These are phyloP conservation scores for Petroica traversi DNA, from an alignment of 2,113 vertebrate species.

Conservation along the genomic window DNA sequence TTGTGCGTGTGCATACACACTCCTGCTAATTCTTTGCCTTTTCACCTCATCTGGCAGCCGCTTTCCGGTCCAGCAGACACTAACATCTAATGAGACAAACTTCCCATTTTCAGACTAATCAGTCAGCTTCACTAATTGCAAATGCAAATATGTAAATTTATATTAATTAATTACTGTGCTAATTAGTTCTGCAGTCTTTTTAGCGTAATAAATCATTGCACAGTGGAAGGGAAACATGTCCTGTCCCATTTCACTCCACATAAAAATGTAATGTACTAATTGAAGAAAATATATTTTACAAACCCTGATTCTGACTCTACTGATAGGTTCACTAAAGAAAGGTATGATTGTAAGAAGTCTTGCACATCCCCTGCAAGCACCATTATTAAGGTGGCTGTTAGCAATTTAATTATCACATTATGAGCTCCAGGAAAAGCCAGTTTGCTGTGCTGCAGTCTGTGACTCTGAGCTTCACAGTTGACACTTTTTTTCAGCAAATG, in stretches of 20 bases:
- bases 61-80: conserved; percentile 93
- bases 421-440: conserved; percentile 86
- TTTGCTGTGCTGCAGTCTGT: conserved; percentile 84
- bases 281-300: conserved; percentile 74
- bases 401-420: conserved; percentile 99
- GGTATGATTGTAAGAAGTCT: conserved; percentile 73
- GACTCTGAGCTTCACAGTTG: conserved; percentile 78
- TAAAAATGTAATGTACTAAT: conserved; percentile 88
- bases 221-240: conserved; percentile 88
- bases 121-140: conserved; percentile 99
- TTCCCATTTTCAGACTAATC: conserved; percentile 99
- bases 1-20: background rate
- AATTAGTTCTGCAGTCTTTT: conserved; percentile 99
- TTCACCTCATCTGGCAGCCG: conserved; percentile 93
- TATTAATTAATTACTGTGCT: conserved; percentile 99
- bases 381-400: conserved; percentile 90
- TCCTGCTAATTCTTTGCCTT: conserved; percentile 81
- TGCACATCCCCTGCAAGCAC: conserved; percentile 76
- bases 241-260: conserved; percentile 85
- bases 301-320: conserved; percentile 17
- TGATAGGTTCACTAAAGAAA: conserved; percentile 72
- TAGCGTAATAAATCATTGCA: conserved; percentile 99
- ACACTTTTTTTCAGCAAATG: conserved; percentile 77
- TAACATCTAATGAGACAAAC: conserved; percentile 99
- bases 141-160: conserved; percentile 99